Base-by-base conservation (phyloP, 2,888 invertebrate genomes). In the Eulithis testata region DNA sequence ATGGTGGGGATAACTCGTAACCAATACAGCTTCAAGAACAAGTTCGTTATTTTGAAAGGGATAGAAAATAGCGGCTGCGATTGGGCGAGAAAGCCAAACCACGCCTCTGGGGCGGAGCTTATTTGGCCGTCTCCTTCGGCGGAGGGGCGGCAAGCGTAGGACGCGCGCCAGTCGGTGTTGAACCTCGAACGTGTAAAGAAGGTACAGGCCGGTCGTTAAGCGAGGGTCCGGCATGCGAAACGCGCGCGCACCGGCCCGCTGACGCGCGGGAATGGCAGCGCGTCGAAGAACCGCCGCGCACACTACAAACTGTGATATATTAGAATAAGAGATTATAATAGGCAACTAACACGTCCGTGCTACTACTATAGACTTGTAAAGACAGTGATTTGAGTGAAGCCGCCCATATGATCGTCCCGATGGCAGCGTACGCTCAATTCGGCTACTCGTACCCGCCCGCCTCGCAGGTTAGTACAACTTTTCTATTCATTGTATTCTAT, bases 371-470 rank as follows among this genome's bases (percentile, higher is more conserved):
- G 88, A 91, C 91, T 91, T 91, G 81, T 87, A 90, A 87, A 91
- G 91, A 91, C 91, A 92, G 91, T 91, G 89, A 85, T 86, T 82
- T 86, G 86, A 87, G 92, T 90, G 90, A 91, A 92, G 86, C 92
- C 92, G 91, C 88, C 91, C 92, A 86, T 91, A 92, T 93, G 92
- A 92, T 92, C 92, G 90, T 92, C 90, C 92, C 92, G 80, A 93
- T 93, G 93, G 93, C 97, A 90, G 97, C 97, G 82, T 98, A 98
- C 94, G 95, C 97, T 87, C 97, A 98, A 94, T 97, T 97, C 94
- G 97, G 97, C 94, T 98, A 97, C 92, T 95, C 97, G 83, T 97
- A 97, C 94, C 97, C 97, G 95, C 95, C 97, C 95, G 97, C 97
- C 87, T 96, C 97, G 83, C 98, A 97, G 97, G 97, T 98, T 94